A percentile compares a stretch with the other conserved stretches of the same genome.
These are phyloP conservation scores for Acrocera orbiculus DNA, from an alignment of 2,888 invertebrate species.

Conservation along the genomic window DNA sequence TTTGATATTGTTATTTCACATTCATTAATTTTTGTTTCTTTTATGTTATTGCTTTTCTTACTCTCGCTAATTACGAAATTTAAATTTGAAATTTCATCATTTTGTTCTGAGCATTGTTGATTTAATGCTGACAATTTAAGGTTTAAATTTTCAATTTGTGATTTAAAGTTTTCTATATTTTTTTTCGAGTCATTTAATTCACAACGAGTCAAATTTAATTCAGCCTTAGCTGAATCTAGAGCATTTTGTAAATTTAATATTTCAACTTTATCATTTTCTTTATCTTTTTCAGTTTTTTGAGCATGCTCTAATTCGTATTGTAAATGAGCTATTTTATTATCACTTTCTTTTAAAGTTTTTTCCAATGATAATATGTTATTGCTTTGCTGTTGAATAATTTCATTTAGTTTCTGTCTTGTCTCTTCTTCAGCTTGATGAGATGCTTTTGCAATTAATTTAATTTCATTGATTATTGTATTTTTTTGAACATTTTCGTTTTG, in stretches of 20 bases:
- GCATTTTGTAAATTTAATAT: constrained; percentile 26
- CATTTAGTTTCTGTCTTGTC: constrained; percentile 21
- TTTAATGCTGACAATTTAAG: constrained; percentile 18
- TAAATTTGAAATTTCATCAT: constrained; percentile 20
- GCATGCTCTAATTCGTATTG: constrained; percentile 24
- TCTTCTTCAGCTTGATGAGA: constrained; percentile 21
- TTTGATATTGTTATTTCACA: constrained; percentile 15
- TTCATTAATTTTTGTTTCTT: constrained; percentile 20
- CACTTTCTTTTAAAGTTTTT: constrained; percentile 25
- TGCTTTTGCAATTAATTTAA: constrained; percentile 22
- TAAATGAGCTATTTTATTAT: constrained; percentile 23
- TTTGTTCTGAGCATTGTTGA: constrained; percentile 18
- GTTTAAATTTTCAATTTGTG: constrained; percentile 20
- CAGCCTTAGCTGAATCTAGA: constrained; percentile 23
- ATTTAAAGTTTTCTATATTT: constrained; percentile 17
- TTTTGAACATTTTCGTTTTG: constrained; percentile 25
- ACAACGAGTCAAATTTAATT: constrained; percentile 17
- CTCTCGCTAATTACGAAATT: constrained; percentile 16
- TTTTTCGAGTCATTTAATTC: constrained; percentile 18
- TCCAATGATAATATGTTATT: constrained; percentile 22
- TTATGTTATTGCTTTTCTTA: constrained; percentile 16
- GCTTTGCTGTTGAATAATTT: constrained; percentile 21
- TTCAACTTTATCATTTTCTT: constrained; percentile 24
- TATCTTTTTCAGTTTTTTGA: constrained; percentile 22
- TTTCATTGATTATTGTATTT: constrained; percentile 24